These are phyloP conservation scores for Sinocyclocheilus rhinocerous DNA, from an alignment of 2,113 vertebrate species.

Conservation along the genomic window DNA sequence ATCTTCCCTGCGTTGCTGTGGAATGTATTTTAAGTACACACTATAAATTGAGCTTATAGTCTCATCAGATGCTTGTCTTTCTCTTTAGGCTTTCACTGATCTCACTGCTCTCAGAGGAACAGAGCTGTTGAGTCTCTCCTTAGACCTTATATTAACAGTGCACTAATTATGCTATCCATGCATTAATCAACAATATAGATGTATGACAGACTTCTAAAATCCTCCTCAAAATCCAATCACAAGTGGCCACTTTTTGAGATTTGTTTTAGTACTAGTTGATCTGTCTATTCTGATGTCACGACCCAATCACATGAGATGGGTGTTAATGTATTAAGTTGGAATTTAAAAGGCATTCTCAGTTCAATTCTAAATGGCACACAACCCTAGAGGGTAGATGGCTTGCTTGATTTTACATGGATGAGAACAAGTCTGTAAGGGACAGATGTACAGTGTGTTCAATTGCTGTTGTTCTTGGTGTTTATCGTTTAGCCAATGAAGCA, in stretches of 20 bases:
- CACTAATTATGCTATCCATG: neutral
- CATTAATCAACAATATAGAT: neutral
- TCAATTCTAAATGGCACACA: neutral
- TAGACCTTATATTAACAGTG: neutral
- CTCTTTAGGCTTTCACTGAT: too few relatives aligned
- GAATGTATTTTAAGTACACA: neutral
- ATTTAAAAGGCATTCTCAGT: neutral
- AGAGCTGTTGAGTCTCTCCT: conserved; percentile 38
- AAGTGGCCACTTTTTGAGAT: neutral
- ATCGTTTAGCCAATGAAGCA: neutral
- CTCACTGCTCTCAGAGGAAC: conserved; percentile 34
- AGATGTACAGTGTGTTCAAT: neutral
- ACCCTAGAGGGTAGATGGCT: neutral
- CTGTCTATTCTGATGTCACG: neutral
- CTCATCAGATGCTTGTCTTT: neutral
- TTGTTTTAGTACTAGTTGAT: neutral
- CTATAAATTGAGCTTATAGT: neutral
- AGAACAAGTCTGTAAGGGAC: neutral
- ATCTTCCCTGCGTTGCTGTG: neutral
- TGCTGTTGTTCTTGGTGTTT: neutral
- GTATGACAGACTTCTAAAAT: neutral
- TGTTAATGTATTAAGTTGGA: neutral
- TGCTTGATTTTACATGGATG: neutral
- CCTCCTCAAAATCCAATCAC: neutral
- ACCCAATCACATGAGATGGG: neutral